Percentiles rank a stretch among this genome's conserved stretches.
These are phyloP conservation scores for Peromyscus eremicus DNA, from an alignment of 2,797 vertebrate species.

Conservation along the genomic window DNA sequence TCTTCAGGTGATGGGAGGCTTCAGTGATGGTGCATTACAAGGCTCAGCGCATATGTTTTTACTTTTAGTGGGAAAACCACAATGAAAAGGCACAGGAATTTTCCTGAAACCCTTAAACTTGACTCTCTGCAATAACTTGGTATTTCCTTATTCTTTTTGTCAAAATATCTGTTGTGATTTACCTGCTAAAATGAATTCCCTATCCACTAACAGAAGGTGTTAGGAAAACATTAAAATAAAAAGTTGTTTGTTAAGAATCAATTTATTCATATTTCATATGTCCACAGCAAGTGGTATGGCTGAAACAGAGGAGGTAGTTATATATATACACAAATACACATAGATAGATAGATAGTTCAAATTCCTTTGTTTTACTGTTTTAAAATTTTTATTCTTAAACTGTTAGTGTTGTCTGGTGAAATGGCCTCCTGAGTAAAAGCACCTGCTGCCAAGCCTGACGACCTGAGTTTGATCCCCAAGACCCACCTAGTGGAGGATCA, in stretches of 20 bases:
- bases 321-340: no score
- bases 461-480: not conserved
- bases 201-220: not conserved
- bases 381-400: not conserved
- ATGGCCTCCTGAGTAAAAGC: not conserved
- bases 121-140: not conserved
- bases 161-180: not conserved
- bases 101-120: not conserved
- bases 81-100: not conserved
- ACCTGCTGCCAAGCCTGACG: not conserved
- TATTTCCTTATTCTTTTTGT: slow-evolving; percentile 20
- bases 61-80: not conserved
- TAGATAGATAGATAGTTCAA: not conserved
- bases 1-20: not conserved
- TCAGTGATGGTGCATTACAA: not conserved
- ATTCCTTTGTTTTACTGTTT: slow-evolving; percentile 34
- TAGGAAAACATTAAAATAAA: not conserved
- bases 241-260: not conserved
- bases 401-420: not conserved
- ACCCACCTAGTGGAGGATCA: not conserved
- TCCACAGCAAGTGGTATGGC: not conserved
- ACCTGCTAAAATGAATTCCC: not conserved
- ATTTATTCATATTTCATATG: not conserved
- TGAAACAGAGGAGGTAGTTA: not conserved
- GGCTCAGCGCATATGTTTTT: not conserved